Conservation (phyloP, 2,888 invertebrate species). For the Scaptomyza reducta region DNA sequence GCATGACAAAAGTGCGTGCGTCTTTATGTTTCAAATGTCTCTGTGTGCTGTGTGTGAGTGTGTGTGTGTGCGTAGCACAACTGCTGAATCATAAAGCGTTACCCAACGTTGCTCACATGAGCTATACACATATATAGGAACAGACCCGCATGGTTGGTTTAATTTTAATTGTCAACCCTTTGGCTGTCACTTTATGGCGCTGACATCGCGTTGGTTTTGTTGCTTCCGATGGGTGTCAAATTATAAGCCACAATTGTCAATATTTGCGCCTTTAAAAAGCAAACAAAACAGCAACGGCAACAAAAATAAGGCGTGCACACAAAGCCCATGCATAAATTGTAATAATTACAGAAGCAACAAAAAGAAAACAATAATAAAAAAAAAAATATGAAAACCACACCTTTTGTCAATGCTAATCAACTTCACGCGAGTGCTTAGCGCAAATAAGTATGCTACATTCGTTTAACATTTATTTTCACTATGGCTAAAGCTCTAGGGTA, state of each 20-base stretch:
- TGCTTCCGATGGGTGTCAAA: slow-evolving; percentile 72
- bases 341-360: slow-evolving; percentile 69
- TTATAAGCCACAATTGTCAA: slow-evolving; percentile 81
- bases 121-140: background rate
- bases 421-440: slow-evolving; percentile 49
- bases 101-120: slow-evolving; percentile 33
- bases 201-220: slow-evolving; percentile 37
- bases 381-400: slow-evolving; percentile 17
- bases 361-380: slow-evolving; percentile 7
- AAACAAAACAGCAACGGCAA: slow-evolving; percentile 24
- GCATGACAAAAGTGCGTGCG: slow-evolving; percentile 70
- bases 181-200: slow-evolving; percentile 60
- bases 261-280: slow-evolving; percentile 65
- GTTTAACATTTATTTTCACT: slow-evolving; percentile 16
- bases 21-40: background rate
- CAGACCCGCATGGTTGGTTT: slow-evolving; percentile 49
- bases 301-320: slow-evolving; percentile 24
- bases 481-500: slow-evolving; percentile 21
- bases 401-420: slow-evolving; percentile 76
- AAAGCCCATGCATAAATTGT: slow-evolving; percentile 65
- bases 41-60: background rate
- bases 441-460: slow-evolving; percentile 57
- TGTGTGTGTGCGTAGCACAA: slow-evolving; percentile 25
- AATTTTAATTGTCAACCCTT: slow-evolving; percentile 77
- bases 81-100: slow-evolving; percentile 72